Evolutionary conservation across 2,113 vertebrate genomes (phyloP), one percentile per base, ranked within the genome.

Genomic region (Nycticorax nycticorax): DNA sequence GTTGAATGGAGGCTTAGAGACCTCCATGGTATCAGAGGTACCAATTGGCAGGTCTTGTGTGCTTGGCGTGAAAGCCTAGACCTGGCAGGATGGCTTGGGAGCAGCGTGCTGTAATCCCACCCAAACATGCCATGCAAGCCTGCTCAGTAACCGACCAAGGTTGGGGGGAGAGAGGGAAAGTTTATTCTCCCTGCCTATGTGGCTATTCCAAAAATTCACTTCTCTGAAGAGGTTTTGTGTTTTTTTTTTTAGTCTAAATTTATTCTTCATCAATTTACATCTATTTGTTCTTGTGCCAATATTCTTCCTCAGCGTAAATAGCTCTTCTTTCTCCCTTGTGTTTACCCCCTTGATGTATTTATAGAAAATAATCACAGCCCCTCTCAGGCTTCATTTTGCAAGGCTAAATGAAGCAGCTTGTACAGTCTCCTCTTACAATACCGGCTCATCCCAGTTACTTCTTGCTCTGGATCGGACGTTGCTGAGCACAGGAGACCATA

Each of bases 271-370:
- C 79, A 95, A 93, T 96, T 96, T 93, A 86, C 76, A 89, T 96
- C 80, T 92, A 86, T 95, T 96, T 96, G 88, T 96, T 93, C 92
- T 89, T 27, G 55, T 97, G 95, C 91, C 92, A 91, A 71, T 95
- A 88, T 96, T 89, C 91, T 93, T 83, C 59, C 72, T 93, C 63
- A 74, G 55, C 75, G 93, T 94, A 92, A 95, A 95, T 62, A 96
- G 83, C 91, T 95, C 79, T 77, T 95, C 37, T 92, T 19, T 93
- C 50, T 96, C 89, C 88, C 91, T 74, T 85, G 83, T 96, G 92
- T 96, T 92, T 97, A 93, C 94, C 83, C 94, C 86, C 76, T 92
- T 96, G 86, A 95, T 96, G 92, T 96, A 96, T 96, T 96, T 96
- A 95, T 92, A 96, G 95, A 77, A 96, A 88, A 94, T 93, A 91